phyloP scores from a whole-genome alignment of 2,113 vertebrate genomes.

The Cyanoliseus patagonus region DNA sequence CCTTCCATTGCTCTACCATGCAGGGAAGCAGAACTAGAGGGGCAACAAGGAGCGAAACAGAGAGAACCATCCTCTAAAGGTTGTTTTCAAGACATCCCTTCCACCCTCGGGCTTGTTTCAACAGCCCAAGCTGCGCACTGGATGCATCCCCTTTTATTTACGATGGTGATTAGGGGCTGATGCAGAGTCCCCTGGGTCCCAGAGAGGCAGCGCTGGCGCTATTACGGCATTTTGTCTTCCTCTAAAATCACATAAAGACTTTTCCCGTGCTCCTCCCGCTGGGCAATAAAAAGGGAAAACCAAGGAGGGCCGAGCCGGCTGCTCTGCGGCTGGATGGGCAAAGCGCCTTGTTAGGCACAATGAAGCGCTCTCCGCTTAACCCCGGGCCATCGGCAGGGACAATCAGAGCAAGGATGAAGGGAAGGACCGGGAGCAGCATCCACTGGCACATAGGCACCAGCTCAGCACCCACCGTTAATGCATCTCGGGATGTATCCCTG shows the following conservation, averaged over 20 bases:
- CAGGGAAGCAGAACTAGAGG: slow-evolving; percentile 42
- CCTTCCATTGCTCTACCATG: neutral
- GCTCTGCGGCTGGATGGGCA: slow-evolving; percentile 11
- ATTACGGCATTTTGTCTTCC: slow-evolving; percentile 68
- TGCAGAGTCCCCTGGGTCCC: slow-evolving; percentile 30
- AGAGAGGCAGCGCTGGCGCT: slow-evolving; percentile 29
- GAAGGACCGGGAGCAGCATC: neutral
- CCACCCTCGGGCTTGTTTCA: slow-evolving; percentile 53
- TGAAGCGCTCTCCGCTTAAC: neutral
- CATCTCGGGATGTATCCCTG: rapidly evolving
- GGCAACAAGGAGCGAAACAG: slow-evolving; percentile 46
- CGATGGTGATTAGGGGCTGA: slow-evolving; percentile 54
- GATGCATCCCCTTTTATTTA: slow-evolving; percentile 61
- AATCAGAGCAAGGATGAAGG: neutral
- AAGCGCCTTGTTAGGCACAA: slow-evolving; percentile 5
- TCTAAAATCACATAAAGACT: slow-evolving; percentile 58
- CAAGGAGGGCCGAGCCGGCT: neutral
- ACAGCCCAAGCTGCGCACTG: slow-evolving; percentile 14
- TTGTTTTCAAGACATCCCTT: slow-evolving; percentile 57
- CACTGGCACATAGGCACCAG: neutral
- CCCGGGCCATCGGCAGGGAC: neutral
- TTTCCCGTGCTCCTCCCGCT: slow-evolving; percentile 41
- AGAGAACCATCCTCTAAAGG: slow-evolving; percentile 36
- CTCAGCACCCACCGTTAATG: neutral
- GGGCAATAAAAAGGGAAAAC: slow-evolving; percentile 42